Base-by-base conservation (phyloP, 2,888 invertebrate genomes). In the Clostera curtula region DNA sequence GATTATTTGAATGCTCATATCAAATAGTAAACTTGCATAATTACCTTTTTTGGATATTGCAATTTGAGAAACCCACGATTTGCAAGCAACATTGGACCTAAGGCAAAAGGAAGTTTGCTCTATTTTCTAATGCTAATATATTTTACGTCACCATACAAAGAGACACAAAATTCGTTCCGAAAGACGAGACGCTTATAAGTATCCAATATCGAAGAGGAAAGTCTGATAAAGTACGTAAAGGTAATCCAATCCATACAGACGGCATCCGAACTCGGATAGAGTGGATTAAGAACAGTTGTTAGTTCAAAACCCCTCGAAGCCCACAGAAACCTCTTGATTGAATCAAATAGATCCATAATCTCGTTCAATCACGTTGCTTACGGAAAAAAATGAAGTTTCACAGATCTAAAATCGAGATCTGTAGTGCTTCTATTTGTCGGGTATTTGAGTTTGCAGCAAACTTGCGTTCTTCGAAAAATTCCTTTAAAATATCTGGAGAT, bases 371-470 rank as follows among this genome's bases (percentile, higher is more conserved):
- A 45, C 32, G 40, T 42, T 37, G 43, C 40, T 35, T 38, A 41
- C 26, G 31, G 24, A 32, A 43, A 38, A 49, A 61, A 57, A 68
- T 63, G 58, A 52, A 61, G 64, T 66, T 67, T 66, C 53, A 58
- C 54, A 56, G 56, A 56, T 59, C 49, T 57, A 53, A 44, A 55
- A 62, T 46, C 49, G 52, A 59, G 64, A 70, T 65, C 57, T 60
- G 49, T 63, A 68, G 66, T 70, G 60, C 63, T 70, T 69, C 70
- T 64, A 64, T 61, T 58, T 58, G 50, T 62, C 37, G 42, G 63
- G 60, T 68, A 74, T 76, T 75, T 71, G 73, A 74, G 69, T 71
- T 69, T 67, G 54, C 56, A 54, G 44, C 56, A 43, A 53, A 58
- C 57, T 64, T 48, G 43, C 56, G 61, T 56, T 56, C 60, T 52